phyloP scores from a whole-genome alignment of 2,888 invertebrate species.

The Hymenopus coronatus region DNA sequence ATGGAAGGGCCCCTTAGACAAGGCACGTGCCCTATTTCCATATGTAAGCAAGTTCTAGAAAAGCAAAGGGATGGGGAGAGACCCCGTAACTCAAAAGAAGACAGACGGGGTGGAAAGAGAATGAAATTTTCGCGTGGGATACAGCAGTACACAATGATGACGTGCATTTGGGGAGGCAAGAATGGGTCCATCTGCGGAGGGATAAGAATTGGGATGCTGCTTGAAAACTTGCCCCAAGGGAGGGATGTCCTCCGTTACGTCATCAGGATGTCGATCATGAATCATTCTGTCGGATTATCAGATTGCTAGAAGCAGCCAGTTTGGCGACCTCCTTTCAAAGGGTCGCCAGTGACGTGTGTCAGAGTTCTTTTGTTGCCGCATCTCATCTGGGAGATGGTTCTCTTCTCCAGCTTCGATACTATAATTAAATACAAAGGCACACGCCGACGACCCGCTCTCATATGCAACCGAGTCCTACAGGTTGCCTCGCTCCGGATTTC shows the following conservation, averaged over 20 bases:
- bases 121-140: constrained; percentile 7
- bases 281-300: constrained; percentile 21
- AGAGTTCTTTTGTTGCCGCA: neutral
- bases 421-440: neutral
- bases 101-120: neutral
- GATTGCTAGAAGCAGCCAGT: neutral
- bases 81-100: neutral
- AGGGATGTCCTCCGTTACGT: constrained; percentile 1
- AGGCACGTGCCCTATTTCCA: constrained; percentile 28
- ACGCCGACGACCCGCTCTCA: neutral
- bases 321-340: neutral
- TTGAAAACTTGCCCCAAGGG: neutral
- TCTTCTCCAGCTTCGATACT: neutral
- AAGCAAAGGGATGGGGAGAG: neutral
- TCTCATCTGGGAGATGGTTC: neutral
- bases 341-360: neutral
- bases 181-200: neutral
- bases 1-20: constrained; percentile 17
- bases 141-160: neutral
- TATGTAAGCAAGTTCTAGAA: constrained; percentile 25
- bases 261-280: constrained; percentile 10
- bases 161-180: constrained; percentile 3
- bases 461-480: neutral
- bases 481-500: neutral
- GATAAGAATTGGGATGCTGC: neutral